A percentile compares a stretch with the other conserved stretches of the same genome.
Evolutionary conservation across 2,113 vertebrate genomes (phyloP).

Genomic region (Eleginops maclovinus): DNA sequence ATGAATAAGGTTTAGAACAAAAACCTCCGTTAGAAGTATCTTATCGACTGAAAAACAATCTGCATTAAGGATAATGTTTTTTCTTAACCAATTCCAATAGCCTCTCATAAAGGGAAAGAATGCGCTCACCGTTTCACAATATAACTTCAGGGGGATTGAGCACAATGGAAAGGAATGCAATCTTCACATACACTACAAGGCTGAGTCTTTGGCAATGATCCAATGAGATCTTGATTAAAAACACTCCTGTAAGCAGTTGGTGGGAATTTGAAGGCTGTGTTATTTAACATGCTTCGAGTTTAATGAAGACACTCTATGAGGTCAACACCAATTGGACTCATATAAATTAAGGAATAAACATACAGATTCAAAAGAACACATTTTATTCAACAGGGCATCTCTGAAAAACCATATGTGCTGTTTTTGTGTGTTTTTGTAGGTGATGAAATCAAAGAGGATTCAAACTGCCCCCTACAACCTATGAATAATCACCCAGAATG

Average conservation of each 20-base stretch:
- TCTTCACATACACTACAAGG: background rate
- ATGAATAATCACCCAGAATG: constrained; percentile 26
- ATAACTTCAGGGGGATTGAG: background rate
- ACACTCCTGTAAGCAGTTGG: background rate
- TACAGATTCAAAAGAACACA: background rate
- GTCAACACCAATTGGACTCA: background rate
- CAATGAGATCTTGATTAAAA: background rate
- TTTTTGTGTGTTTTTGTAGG: constrained; percentile 12
- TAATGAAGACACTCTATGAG: too few species aligned
- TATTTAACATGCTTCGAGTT: background rate
- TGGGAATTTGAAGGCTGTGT: background rate
- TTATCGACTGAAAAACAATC: too few species aligned
- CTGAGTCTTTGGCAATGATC: background rate
- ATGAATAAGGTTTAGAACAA: background rate
- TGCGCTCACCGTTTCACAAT: background rate
- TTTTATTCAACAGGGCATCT: background rate
- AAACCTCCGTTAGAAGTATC: too few species aligned
- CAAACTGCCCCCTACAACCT: constrained; percentile 28
- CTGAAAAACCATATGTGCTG: background rate
- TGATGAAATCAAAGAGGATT: constrained; percentile 2
- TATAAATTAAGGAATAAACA: background rate
- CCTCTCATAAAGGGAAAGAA: background rate
- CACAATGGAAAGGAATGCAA: background rate
- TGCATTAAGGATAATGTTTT: too few species aligned
- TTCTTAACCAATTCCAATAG: too few species aligned